A percentile compares a stretch with the other conserved stretches of the same genome.
These are phyloP conservation scores for Amblyjoppa proteus DNA, from an alignment of 2,888 invertebrate genomes.

Conservation along the genomic window DNA sequence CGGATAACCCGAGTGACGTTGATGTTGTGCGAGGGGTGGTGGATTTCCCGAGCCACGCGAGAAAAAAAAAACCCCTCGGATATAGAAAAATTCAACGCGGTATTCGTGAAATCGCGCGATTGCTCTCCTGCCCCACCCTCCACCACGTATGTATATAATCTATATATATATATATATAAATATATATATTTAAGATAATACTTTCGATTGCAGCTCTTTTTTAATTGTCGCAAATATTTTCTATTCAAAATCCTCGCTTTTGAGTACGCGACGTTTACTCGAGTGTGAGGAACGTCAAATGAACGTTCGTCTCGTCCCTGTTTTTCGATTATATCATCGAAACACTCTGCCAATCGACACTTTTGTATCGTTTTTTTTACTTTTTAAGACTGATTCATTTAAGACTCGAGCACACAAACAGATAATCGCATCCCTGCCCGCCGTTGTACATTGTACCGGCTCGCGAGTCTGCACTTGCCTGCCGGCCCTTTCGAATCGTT, in stretches of 20 bases:
- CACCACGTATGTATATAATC: conserved; percentile 68
- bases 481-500: conserved; percentile 2
- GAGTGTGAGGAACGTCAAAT: conserved; percentile 28
- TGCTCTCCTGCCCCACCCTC: conserved; percentile 19
- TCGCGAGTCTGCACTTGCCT: conserved; percentile 1
- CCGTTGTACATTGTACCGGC: conserved; percentile 35
- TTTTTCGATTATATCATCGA: conserved; percentile 45
- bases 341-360: conserved; percentile 57
- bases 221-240: conserved; percentile 48
- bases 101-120: conserved; percentile 52
- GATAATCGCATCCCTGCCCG: background rate
- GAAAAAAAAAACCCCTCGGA: conserved; percentile 9
- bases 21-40: conserved; percentile 54
- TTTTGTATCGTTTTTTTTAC: conserved; percentile 67
- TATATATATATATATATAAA: conserved; percentile 19
- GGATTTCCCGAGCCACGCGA: conserved; percentile 14
- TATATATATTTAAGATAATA: conserved; percentile 34
- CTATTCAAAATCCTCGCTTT: conserved; percentile 23
- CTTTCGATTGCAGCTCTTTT: conserved; percentile 51
- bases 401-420: conserved; percentile 59
- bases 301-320: conserved; percentile 44
- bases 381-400: conserved; percentile 80
- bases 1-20: conserved; percentile 33
- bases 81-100: conserved; percentile 51
- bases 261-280: conserved; percentile 5